These are phyloP conservation scores for Colletes latitarsis DNA, from an alignment of 1,140 invertebrate species.

Conservation along the genomic window DNA sequence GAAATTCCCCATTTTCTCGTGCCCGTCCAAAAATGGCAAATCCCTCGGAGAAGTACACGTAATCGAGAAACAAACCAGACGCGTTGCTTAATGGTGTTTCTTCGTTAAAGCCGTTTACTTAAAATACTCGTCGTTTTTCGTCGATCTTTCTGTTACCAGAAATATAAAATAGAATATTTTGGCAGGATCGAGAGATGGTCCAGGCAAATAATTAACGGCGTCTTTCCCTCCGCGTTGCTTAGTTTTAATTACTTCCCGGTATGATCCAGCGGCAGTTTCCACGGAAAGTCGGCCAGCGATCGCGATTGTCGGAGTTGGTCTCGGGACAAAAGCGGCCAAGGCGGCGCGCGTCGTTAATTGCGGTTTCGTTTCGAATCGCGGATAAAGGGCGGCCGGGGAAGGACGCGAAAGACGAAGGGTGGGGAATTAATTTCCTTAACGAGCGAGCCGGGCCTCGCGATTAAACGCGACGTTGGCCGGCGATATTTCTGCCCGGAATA, in stretches of 20 bases:
- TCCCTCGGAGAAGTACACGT: too few relatives aligned
- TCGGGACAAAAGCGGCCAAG: neutral
- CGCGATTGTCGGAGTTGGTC: neutral
- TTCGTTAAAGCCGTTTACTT: too few relatives aligned
- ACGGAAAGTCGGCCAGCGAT: neutral
- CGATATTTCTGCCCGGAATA: slow-evolving; percentile 24
- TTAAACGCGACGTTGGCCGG: slow-evolving; percentile 14
- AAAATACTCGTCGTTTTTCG: too few relatives aligned
- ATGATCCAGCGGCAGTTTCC: neutral
- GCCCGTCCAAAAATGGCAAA: too few relatives aligned
- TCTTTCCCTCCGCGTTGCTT: too few relatives aligned
- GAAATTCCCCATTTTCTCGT: too few relatives aligned
- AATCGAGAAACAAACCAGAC: too few relatives aligned
- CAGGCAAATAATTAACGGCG: too few relatives aligned
- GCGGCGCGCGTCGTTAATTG: neutral
- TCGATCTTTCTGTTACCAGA: too few relatives aligned
- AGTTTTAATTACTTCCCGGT: neutral
- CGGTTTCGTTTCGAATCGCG: neutral
- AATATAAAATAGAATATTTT: too few relatives aligned
- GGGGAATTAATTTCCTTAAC: slow-evolving; percentile 10
- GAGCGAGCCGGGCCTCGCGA: neutral
- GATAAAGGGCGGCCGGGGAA: neutral
- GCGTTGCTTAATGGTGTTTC: too few relatives aligned
- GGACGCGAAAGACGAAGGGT: neutral
- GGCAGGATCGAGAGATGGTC: too few relatives aligned